Percentiles rank a stretch among this genome's conserved stretches.
Conservation (phyloP, 2,888 invertebrate genomes). For the Scaptomyza caliginosa region DNA sequence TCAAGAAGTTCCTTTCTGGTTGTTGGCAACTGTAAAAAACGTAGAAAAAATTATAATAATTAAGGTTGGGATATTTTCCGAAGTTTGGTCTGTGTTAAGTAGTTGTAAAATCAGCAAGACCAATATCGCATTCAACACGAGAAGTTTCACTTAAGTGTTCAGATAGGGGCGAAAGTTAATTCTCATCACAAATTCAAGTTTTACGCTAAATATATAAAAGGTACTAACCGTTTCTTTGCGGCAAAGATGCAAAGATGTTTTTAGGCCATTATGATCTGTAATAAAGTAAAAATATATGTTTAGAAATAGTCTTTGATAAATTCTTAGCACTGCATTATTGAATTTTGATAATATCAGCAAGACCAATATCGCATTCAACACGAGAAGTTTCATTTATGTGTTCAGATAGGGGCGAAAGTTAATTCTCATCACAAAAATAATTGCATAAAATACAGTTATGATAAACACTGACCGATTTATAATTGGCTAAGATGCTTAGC, state of each 20-base stretch:
- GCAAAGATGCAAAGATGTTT: neutral
- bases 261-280: no score
- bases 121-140: slow-evolving; percentile 77
- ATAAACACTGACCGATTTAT: slow-evolving; percentile 15
- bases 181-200: slow-evolving; percentile 2
- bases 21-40: slow-evolving; percentile 4
- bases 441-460: neutral
- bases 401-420: slow-evolving; percentile 83
- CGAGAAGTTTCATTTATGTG: slow-evolving; percentile 61
- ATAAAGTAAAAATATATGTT: neutral
- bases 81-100: no score
- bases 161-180: slow-evolving; percentile 80
- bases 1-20: neutral
- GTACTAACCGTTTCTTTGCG: neutral
- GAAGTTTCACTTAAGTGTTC: slow-evolving; percentile 71
- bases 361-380: slow-evolving; percentile 82
- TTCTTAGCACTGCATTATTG: neutral
- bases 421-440: slow-evolving; percentile 74
- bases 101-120: slow-evolving; percentile 67
- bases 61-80: neutral
- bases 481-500: neutral
- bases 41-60: neutral
- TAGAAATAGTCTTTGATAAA: neutral
- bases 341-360: slow-evolving; percentile 69
- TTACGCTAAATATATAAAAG: neutral